Base-by-base conservation (phyloP, 2,888 invertebrate genomes). In the Azorinus chamasolen region DNA sequence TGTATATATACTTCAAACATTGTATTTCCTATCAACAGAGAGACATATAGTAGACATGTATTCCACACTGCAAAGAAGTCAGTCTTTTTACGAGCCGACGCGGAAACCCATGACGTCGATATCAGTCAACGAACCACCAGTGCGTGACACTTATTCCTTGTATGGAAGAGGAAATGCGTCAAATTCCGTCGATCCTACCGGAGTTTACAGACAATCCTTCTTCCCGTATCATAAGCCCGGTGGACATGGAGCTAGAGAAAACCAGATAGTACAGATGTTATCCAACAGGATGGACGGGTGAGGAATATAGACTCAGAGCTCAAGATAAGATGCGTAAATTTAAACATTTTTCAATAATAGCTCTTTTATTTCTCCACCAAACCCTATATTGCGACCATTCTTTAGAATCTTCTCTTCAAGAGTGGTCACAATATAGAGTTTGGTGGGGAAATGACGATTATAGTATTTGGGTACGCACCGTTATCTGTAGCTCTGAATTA, bases 31-130 rank as follows among this genome's bases (percentile, higher is more conserved):
- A 6, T 32, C 10, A 32, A 32, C 32, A 62, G 62, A 51, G n/a
- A 46, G 50, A 2, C 24, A 62, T 39, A 22, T 50, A 20, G 50
- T 51, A 48, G 50, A 62, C 39, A 62, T 62, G 62, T 62, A 37
- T 51, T 50, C 46, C 18, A 25, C 62, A 62, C 39, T 62, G 1
- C 48, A 53, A 18, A 46, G 81, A 32, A 64, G 68, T 37, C 65
- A 65, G 20, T 55, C 81, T 1, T 77, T 77, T 46, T 75, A 81
- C 48, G 77, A 81, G 39, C 81, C 71, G n/a, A 64, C 73, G 14
- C 51, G 43, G 6, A 37, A 41, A 18, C 72, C 61, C 12, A 57
- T 80, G 66, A 80, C 80, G 59, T 80, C 80, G 53, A 80, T 80
- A 1, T 76, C 80, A 5, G 61, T 80, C 1, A 80, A 80, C 39